A percentile compares a stretch with the other conserved stretches of the same genome.
Conservation (phyloP, 2,888 invertebrate species). For the Agonopterix arenella region DNA sequence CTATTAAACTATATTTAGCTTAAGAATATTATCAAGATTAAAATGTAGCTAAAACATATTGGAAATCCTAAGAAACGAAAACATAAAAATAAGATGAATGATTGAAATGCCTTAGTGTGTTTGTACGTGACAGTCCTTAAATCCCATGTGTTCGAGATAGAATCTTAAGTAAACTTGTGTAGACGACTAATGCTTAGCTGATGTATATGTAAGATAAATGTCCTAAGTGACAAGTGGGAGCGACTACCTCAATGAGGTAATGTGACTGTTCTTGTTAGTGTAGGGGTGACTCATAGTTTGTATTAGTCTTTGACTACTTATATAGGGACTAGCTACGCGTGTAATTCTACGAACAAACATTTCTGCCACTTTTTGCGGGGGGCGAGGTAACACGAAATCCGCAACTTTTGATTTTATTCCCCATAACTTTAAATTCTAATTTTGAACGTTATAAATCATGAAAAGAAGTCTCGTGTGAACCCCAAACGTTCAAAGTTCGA, state of each 20-base stretch:
- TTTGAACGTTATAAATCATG: too few species aligned
- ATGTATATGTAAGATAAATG: constrained; percentile 24
- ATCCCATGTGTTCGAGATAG: constrained; percentile 35
- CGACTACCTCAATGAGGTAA: constrained; percentile 36
- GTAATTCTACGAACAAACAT: too few species aligned
- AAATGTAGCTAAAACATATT: background rate
- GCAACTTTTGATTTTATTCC: too few species aligned
- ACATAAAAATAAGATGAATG: background rate
- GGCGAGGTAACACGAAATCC: too few species aligned
- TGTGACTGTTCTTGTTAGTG: background rate
- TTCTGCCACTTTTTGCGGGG: too few species aligned
- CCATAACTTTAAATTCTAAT: too few species aligned
- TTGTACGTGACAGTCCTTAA: constrained; percentile 29
- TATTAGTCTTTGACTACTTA: too few species aligned
- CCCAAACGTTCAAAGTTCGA: too few species aligned
- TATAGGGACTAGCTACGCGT: too few species aligned
- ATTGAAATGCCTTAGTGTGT: background rate
- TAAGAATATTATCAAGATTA: background rate
- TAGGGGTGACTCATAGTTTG: too few species aligned
- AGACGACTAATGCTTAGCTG: constrained; percentile 43
- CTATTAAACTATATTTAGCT: background rate
- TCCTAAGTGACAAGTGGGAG: constrained; percentile 45
- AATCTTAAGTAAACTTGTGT: constrained; percentile 46
- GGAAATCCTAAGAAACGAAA: background rate
- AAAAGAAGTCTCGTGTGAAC: too few species aligned